Evolutionary conservation across 2,888 invertebrate genomes (phyloP).

Genomic region (Drosophila mimetica): DNA sequence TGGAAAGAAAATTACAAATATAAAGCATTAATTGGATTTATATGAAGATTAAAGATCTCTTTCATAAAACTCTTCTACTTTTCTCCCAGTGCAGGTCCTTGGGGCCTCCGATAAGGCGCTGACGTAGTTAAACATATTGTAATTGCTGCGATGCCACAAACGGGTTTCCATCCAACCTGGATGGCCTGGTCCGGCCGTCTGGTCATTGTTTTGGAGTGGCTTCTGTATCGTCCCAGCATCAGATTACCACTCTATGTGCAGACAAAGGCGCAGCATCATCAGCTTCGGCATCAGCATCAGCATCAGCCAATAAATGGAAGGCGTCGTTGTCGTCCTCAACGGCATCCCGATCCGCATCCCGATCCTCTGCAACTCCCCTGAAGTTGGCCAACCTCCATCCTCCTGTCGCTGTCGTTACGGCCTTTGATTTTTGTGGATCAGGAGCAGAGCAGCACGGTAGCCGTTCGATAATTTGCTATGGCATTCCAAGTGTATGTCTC

Average conservation of each 20-base stretch:
- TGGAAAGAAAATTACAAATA: too few species aligned
- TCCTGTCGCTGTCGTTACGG: constrained; percentile 43
- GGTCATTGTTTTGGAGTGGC: constrained; percentile 73
- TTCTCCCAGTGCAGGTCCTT: constrained; percentile 25
- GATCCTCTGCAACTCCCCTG: not conserved
- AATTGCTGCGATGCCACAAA: constrained; percentile 78
- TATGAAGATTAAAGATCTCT: too few species aligned
- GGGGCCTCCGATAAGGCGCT: constrained; percentile 73
- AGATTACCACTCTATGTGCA: constrained; percentile 81
- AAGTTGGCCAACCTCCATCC: not conserved
- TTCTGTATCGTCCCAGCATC: constrained; percentile 71
- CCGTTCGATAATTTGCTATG: constrained; percentile 84
- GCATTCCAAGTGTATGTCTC: constrained; percentile 85
- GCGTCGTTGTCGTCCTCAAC: constrained; percentile 62
- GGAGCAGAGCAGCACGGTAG: constrained; percentile 71
- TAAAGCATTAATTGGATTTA: too few species aligned
- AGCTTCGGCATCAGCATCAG: constrained; percentile 38
- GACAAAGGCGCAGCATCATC: constrained; percentile 59
- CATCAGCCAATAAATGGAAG: constrained; percentile 74
- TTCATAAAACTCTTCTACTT: not conserved
- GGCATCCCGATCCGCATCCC: constrained; percentile 28
- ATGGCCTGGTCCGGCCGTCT: constrained; percentile 20
- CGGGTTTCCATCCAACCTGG: constrained; percentile 58
- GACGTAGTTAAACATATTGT: constrained; percentile 84
- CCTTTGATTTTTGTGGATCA: constrained; percentile 77